Conservation (phyloP, 2,113 vertebrate species). For the Mirounga angustirostris region DNA sequence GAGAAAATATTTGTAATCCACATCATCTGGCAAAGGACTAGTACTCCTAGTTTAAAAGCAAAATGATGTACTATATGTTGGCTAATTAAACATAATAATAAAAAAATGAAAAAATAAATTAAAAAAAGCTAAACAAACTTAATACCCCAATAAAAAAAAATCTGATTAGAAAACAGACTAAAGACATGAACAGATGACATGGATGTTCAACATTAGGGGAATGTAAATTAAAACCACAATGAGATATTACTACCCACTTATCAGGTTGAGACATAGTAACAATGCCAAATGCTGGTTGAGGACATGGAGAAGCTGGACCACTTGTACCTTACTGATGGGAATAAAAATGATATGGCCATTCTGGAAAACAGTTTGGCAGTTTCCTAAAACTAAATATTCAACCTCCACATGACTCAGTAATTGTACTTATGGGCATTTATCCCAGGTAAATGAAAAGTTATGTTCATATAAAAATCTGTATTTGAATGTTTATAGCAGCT, state of each 20-base stretch:
- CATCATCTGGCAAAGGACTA: neutral
- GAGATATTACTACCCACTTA: neutral
- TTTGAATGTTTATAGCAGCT: neutral
- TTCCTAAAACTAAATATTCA: neutral
- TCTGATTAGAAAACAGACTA: neutral
- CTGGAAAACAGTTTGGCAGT: neutral
- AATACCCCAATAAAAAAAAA: neutral
- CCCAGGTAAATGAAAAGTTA: neutral
- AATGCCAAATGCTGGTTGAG: neutral
- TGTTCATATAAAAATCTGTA: neutral
- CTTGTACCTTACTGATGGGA: neutral
- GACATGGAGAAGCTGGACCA: neutral
- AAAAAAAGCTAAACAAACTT: neutral
- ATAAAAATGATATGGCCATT: neutral
- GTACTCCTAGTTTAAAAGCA: neutral
- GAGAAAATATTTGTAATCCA: neutral
- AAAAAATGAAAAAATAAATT: neutral
- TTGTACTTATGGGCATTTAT: neutral
- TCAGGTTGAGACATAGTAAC: neutral
- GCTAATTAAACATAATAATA: neutral
- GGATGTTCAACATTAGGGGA: neutral
- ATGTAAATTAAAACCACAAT: neutral
- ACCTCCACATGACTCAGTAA: neutral
- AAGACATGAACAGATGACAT: neutral
- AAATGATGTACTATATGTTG: neutral